phyloP scores from a whole-genome alignment of 2,113 vertebrate species.

The Dromaius novaehollandiae region DNA sequence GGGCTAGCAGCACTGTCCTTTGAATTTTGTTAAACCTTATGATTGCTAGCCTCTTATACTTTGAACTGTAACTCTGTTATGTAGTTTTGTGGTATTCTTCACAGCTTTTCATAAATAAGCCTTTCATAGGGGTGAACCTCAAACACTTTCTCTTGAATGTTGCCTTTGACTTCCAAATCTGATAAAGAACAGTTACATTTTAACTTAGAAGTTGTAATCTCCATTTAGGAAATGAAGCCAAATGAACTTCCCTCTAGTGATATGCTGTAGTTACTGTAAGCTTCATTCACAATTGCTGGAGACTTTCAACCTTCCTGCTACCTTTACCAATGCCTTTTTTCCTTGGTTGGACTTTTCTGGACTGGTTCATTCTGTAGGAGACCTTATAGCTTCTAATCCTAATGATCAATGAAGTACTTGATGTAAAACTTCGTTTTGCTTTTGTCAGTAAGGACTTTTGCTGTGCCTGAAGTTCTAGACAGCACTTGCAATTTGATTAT shows the following conservation, averaged over 20 bases:
- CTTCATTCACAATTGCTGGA: not conserved
- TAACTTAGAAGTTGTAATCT: not conserved
- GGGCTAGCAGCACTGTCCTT: not conserved
- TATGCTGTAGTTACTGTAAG: not conserved
- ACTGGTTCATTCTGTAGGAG: not conserved
- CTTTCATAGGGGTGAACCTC: not conserved
- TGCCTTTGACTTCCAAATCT: slow-evolving; percentile 29
- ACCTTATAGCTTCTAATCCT: no score
- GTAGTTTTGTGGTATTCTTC: not conserved
- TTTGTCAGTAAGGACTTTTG: not conserved
- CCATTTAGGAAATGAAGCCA: not conserved
- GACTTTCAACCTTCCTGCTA: not conserved
- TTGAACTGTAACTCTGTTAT: not conserved
- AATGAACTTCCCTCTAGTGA: not conserved
- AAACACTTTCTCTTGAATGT: not conserved
- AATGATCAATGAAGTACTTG: no score
- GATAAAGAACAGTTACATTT: slow-evolving; percentile 16
- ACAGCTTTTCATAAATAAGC: not conserved
- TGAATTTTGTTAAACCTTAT: not conserved
- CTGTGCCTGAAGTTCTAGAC: not conserved
- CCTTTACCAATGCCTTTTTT: not conserved
- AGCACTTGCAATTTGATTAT: not conserved
- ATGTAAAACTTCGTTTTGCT: no score
- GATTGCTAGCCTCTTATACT: not conserved
- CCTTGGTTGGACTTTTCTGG: not conserved